Base-by-base conservation (phyloP, 2,797 vertebrate species). In the Phylloscopus collybita region DNA sequence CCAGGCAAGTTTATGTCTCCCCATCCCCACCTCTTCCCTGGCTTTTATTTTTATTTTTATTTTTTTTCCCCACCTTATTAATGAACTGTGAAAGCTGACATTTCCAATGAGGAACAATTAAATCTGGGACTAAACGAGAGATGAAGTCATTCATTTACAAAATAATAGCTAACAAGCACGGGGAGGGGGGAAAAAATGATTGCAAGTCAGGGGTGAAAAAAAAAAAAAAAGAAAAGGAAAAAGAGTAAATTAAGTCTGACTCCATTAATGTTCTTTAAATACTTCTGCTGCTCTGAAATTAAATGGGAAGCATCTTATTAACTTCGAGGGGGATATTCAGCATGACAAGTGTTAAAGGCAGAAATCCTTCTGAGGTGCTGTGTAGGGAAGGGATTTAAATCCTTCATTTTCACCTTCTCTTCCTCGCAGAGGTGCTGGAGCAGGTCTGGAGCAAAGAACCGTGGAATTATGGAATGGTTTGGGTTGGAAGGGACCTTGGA, bases 41-140 rank as follows among this genome's bases (percentile, higher is more conserved):
- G 51, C 36, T 73, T 90, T 91, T 64, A 65, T 65, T 54, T 34
- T 34, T 34, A 34, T 34, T 34, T 34, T 49, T 50, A 49, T 27
- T 50, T 53, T 53, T 54, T 36, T 70, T n/a, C 54, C 75, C 75
- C 91, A 81, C 88, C 82, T 94, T 72, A 97, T 95, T 97, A 97
- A 97, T 97, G 96, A 97, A 72, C 91, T 97, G 75, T 97, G 95
- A 97, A 97, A 96, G 95, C 94, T 96, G 96, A 96, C 93, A 97
- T 96, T 93, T 97, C 94, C 91, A 97, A 96, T 96, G 95, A 97
- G 95, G 93, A 97, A 97, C 95, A 96, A 94, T 97, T 97, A 97
- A 95, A 93, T 91, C 83, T 84, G 95, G 86, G 94, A 67, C 88
- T 83, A 97, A 93, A 95, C 95, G 95, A 96, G 95, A 96, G 95